These are phyloP conservation scores for Telmatochromis sp. DNA, from an alignment of 2,113 vertebrate species.

Conservation along the genomic window DNA sequence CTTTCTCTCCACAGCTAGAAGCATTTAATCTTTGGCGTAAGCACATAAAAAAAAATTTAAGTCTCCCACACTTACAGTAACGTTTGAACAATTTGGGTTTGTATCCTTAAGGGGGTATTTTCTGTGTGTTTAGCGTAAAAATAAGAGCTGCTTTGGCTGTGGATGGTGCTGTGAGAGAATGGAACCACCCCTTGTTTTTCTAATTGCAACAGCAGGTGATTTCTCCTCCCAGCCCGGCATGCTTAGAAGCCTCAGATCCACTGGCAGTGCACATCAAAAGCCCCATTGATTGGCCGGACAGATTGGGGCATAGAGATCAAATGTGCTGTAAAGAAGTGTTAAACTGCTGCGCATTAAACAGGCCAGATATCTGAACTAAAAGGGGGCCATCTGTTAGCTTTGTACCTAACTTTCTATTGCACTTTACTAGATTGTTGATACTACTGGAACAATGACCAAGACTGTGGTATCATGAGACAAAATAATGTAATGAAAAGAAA, in stretches of 20 bases:
- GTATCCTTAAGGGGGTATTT: not conserved
- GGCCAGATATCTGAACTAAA: slow-evolving; percentile 44
- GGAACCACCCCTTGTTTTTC: slow-evolving; percentile 10
- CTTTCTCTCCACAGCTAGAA: not conserved
- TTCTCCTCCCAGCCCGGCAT: slow-evolving; percentile 20
- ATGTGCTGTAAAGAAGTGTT: slow-evolving; percentile 66
- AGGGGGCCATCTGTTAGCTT: slow-evolving; percentile 59
- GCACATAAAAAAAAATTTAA: rapidly evolving
- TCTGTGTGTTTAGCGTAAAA: not conserved
- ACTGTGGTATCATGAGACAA: not conserved
- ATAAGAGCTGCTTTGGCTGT: not conserved
- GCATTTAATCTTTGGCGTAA: not conserved
- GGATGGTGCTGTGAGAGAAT: not conserved
- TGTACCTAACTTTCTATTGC: slow-evolving; percentile 49
- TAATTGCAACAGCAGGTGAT: slow-evolving; percentile 58
- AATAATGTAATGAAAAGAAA: not conserved
- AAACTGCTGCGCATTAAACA: slow-evolving; percentile 58
- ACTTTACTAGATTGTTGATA: slow-evolving; percentile 29
- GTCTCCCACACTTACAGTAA: not conserved
- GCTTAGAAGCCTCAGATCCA: slow-evolving; percentile 44
- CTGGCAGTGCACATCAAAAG: slow-evolving; percentile 59
- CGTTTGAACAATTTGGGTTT: not conserved
- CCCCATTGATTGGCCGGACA: slow-evolving; percentile 58
- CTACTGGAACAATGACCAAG: not conserved
- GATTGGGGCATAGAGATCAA: slow-evolving; percentile 66